Evolutionary conservation across 2,797 vertebrate species (phyloP).

Genomic region (Acanthopagrus latus): DNA sequence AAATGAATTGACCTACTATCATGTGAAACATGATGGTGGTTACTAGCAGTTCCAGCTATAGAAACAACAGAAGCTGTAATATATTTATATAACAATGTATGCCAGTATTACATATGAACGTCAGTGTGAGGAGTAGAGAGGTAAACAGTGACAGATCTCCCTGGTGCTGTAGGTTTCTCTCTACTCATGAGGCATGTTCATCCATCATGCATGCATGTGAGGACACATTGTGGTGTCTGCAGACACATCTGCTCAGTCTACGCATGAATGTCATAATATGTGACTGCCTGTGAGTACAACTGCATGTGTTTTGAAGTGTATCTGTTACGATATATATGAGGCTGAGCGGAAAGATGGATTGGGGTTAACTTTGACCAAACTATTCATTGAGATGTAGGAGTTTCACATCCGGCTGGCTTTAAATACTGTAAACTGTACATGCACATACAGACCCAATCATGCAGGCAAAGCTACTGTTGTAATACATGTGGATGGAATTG

Average conservation of each 20-base stretch:
- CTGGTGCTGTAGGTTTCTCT: constrained; percentile 3
- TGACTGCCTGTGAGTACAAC: neutral
- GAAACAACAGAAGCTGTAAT: neutral
- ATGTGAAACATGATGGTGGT: neutral
- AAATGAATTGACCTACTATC: no score
- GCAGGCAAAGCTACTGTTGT: neutral
- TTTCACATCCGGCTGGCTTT: constrained; percentile 7
- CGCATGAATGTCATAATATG: neutral
- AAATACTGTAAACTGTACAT: neutral
- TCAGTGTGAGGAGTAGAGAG: neutral
- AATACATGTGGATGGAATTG: neutral
- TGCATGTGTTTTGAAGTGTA: neutral
- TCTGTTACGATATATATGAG: constrained; percentile 6
- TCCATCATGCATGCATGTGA: constrained; percentile 23
- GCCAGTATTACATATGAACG: neutral
- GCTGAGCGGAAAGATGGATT: constrained; percentile 14
- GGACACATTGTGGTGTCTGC: constrained; percentile 9
- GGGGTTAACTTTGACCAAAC: constrained; percentile 9
- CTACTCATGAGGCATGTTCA: constrained; percentile 2
- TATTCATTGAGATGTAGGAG: neutral
- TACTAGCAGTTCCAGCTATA: neutral
- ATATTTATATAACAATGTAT: neutral
- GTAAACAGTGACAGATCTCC: neutral
- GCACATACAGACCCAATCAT: neutral
- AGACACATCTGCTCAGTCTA: constrained; percentile 25